Evolutionary conservation across 2,888 invertebrate species (phyloP), one percentile per base, ranked within the genome.

Genomic region (Morpho achilles): DNA sequence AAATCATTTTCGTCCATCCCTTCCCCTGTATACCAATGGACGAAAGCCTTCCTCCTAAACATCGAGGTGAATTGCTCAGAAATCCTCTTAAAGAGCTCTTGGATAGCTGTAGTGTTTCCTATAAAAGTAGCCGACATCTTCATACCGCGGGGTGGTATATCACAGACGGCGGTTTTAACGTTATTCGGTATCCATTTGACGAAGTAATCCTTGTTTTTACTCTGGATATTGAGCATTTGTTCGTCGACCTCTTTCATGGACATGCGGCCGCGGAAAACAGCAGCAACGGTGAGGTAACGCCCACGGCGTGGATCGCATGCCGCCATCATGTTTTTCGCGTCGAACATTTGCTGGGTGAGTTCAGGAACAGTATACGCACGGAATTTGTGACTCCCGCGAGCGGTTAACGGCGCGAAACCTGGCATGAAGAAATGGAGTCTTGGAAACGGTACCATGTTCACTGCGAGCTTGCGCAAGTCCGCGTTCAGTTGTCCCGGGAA

Each of bases 21-120:
- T 79, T 97, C 97, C 58, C 96, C 96, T 44, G 96, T 96, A 87
- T 96, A 98, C 98, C 98, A 98, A 92, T 98, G 98, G 72, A 98
- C 93, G 93, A 98, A 98, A 75, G 98, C 98, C 91, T 97, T 98
- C 74, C 98, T 94, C 73, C 97, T 93, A 92, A 98, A 98, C 98
- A 98, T 97, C 71, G 96, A 96, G 57, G 95, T 94, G 77, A 96
- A 97, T 82, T 97, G 96, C 76, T 96, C 96, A 22, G 94, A 94
- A 69, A 96, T 94, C 80, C 97, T 93, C 83, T 96, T 96, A 89
- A 97, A 97, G 69, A 97, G 87, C 73, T 95, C 95, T 79, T 97
- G 97, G 68, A 96, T 96, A 67, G 96, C 96, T 16, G 96, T 96
- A 8, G 95, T 94, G 82, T 96, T 96, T 53, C 96, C 96, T 74